Evolutionary conservation across 1,140 invertebrate species (phyloP).

Genomic region (Drosophila malerkotliana): DNA sequence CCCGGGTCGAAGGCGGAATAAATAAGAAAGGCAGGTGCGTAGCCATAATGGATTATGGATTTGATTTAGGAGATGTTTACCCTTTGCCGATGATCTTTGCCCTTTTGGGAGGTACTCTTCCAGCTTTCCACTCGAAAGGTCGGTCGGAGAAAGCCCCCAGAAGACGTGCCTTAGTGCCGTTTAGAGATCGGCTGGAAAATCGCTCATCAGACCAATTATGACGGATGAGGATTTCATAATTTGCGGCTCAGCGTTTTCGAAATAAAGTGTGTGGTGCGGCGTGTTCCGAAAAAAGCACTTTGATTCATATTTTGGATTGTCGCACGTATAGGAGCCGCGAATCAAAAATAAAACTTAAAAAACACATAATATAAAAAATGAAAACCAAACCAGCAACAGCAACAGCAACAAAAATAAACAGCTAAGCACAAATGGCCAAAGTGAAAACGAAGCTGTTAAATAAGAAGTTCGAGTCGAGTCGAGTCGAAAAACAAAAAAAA

Average conservation of each 20-base stretch:
- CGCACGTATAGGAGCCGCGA: conserved; percentile 42
- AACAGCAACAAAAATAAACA: conserved; percentile 30
- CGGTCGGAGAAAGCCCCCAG: too few species aligned
- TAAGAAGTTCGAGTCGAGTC: conserved; percentile 56
- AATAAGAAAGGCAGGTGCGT: conserved; percentile 23
- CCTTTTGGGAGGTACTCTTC: too few species aligned
- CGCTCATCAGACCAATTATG: conserved; percentile 25
- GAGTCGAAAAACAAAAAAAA: not conserved
- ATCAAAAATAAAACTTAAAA: conserved; percentile 9
- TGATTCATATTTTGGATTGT: conserved; percentile 52
- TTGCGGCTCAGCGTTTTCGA: conserved; percentile 4
- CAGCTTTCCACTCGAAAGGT: too few species aligned
- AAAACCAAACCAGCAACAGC: conserved; percentile 9
- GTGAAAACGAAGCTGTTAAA: conserved; percentile 62
- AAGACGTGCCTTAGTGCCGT: too few species aligned
- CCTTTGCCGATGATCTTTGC: too few species aligned
- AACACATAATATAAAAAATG: conserved; percentile 8
- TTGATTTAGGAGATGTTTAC: conserved; percentile 11
- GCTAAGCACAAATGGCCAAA: conserved; percentile 40
- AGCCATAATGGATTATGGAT: conserved; percentile 25
- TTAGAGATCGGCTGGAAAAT: not conserved
- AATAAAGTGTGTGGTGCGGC: not conserved
- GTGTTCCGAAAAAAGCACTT: conserved; percentile 17
- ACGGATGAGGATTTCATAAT: conserved; percentile 35
- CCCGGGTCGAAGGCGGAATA: conserved; percentile 5